Base-by-base conservation (phyloP, 2,113 vertebrate genomes). In the Crocuta crocuta region DNA sequence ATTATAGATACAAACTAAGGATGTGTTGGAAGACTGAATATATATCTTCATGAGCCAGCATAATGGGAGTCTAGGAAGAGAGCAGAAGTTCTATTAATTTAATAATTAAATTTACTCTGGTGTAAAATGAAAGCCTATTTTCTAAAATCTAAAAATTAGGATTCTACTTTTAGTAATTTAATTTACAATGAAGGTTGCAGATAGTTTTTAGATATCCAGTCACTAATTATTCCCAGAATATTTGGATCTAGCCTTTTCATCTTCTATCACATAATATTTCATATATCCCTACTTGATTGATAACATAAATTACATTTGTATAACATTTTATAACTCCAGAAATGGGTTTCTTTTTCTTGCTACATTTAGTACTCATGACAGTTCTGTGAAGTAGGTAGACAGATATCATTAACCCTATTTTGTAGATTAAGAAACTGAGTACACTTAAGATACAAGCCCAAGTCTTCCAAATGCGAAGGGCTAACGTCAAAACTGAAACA, bases 91-190 rank as follows among this genome's bases (percentile, higher is more conserved):
- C 10, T 95, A 89, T 66, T 63, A 92, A 96, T 95, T 91, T 93
- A 55, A 74, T 73, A 94, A 80, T 61, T 96, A 35, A 89, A 65
- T 79, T 95, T 90, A 78, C 43, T 61, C 21, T 88, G 71, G 7
- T 39, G 28, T 21, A 24, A 94, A 74, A 90, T 74, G 33, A 86
- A 89, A 93, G 21, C 7, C 39, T 91, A 73, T 89, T 98, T 96
- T 94, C 80, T 79, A 45, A 92, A 90, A 92, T 10, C 65, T 88
- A 70, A 78, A 92, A 95, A 84, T 86, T 89, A 78, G 33, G 79
- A 89, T 39, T 95, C 39, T 94, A 79, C 24, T 79, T 79, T 95
- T 95, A 89, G n/a, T 58, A 97, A 97, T 74, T 90, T 16, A 95
- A 88, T 90, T 92, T 96, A 50, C 23, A 92, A 78, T 35, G 33